phyloP scores from a whole-genome alignment of 2,888 invertebrate species.

The Drosophila multiciliata region DNA sequence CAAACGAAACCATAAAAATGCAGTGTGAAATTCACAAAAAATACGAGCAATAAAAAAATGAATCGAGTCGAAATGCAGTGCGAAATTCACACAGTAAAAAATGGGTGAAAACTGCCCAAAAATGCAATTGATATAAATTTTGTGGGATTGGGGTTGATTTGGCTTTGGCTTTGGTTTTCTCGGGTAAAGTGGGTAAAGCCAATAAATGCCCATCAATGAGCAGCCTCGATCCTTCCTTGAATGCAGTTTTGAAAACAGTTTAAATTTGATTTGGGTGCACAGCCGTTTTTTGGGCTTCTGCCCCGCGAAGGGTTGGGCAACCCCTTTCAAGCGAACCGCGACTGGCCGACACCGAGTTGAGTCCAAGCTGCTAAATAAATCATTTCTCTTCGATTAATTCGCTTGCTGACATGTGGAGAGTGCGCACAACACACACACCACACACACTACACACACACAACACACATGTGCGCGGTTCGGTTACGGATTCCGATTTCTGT shows the following conservation, averaged over 20 bases:
- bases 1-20: conserved; percentile 72
- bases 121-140: conserved; percentile 42
- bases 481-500: conserved; percentile 10
- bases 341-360: conserved; percentile 63
- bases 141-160: conserved; percentile 1
- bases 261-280: conserved; percentile 80
- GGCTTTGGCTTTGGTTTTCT: conserved; percentile 22
- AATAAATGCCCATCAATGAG: conserved; percentile 79
- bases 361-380: conserved; percentile 83
- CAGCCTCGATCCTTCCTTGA: conserved; percentile 50
- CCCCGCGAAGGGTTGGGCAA: conserved; percentile 48
- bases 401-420: conserved; percentile 84
- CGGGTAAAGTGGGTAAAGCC: conserved; percentile 52
- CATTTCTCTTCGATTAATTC: conserved; percentile 86
- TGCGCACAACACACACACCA: conserved; percentile 43
- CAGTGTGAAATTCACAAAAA: conserved; percentile 75
- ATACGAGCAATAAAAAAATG: conserved; percentile 19
- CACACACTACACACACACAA: conserved; percentile 6
- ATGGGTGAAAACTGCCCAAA: conserved; percentile 52
- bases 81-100: conserved; percentile 60
- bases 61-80: conserved; percentile 49
- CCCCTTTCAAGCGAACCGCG: conserved; percentile 49
- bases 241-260: conserved; percentile 81
- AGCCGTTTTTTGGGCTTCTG: conserved; percentile 16
- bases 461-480: conserved; percentile 12